These are phyloP conservation scores for Lepilemur septentrionalis DNA, from an alignment of 2,797 vertebrate genomes.

Conservation along the genomic window DNA sequence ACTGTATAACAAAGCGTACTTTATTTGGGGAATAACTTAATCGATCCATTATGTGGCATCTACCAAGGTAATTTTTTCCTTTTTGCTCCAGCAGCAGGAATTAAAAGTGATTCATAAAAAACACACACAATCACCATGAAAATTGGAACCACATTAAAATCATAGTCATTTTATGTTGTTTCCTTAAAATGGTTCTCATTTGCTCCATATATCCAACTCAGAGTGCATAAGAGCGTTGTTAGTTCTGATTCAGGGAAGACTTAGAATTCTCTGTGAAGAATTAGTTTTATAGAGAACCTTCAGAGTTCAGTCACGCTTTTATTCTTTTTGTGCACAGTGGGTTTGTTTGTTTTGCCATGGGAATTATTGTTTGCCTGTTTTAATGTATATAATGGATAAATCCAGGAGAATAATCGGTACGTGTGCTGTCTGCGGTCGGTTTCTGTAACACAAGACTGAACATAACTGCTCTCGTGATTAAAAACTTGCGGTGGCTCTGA, in stretches of 20 bases:
- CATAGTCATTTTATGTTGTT: background rate
- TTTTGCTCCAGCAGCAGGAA: slow-evolving; percentile 60
- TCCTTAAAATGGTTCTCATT: slow-evolving; percentile 33
- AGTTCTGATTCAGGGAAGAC: background rate
- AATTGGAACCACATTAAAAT: slow-evolving; percentile 30
- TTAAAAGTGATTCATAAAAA: slow-evolving; percentile 55
- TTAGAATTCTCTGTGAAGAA: background rate
- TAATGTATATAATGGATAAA: background rate
- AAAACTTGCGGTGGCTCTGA: background rate
- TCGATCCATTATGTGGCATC: slow-evolving; percentile 54
- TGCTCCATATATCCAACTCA: background rate
- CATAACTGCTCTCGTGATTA: background rate
- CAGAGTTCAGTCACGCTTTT: background rate
- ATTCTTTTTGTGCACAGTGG: background rate
- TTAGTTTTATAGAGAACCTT: background rate
- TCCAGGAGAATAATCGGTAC: background rate
- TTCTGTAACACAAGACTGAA: background rate
- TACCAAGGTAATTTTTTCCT: slow-evolving; percentile 40
- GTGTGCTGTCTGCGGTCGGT: background rate
- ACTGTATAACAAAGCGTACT: background rate
- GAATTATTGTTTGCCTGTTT: background rate
- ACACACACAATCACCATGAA: slow-evolving; percentile 11
- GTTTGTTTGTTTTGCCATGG: background rate
- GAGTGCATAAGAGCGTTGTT: background rate
- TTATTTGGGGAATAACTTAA: slow-evolving; percentile 54